Base-by-base conservation (phyloP, 1,140 invertebrate species). In the Hydropsyche tenuis region DNA sequence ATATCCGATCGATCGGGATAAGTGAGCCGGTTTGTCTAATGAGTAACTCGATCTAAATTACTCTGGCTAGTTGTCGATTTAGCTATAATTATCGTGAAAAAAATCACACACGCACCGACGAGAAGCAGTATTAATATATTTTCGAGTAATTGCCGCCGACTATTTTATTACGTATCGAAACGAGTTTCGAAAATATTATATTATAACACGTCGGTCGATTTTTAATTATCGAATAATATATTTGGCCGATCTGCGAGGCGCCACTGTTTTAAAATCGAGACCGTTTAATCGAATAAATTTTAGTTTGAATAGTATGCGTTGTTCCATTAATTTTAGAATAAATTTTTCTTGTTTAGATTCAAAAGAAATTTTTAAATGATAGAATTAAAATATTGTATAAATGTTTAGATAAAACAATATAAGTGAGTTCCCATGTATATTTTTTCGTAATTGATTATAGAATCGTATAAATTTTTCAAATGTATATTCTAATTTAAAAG, bases 41-140 rank as follows among this genome's bases (percentile, higher is more conserved):
- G n/a, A 37, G 66, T 53, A 69, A 69, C 37, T 42, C 37, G 66
- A 69, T 69, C 66, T 37, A 69, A 69, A 69, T 69, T 69, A 42
- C 66, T 69, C 37, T 45, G 11, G 14, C 37, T 69, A 69, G 37
- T 69, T 69, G 37, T 69, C 37, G 43, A 69, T 69, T 69, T 69
- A 51, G 30, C 66, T 42, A 37, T 69, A 69, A 69, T 69, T 42
- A 37, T 48, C 18, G 4, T 53, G 4, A 48, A 53, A 53, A 53
- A 18, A 53, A 18, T 18, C 20, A 53, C 48, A 18, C 48, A 53
- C 14, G 16, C 20, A 18, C 48, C n/a, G 48, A 18, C 16, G 14
- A 7, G n/a, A 20, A 53, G 16, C 48, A 53, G 14, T 53, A 53
- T 53, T 53, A n/a, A 53, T 53, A 53, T 20, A 18, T 20, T 37